These are phyloP conservation scores for Potamilus streckersoni DNA, from an alignment of 1,140 invertebrate species.

Conservation along the genomic window DNA sequence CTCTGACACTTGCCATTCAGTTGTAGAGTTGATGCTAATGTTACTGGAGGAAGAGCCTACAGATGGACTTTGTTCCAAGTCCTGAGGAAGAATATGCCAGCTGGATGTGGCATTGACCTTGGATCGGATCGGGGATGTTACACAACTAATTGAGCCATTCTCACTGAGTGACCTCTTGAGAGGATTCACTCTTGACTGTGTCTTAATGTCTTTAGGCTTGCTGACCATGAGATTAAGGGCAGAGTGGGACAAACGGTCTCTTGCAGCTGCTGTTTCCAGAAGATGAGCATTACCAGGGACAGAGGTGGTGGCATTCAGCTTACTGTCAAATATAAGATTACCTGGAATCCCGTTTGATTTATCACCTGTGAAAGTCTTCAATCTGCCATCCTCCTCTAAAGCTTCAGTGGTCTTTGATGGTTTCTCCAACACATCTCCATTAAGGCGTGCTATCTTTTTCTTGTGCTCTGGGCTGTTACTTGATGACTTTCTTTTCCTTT, in stretches of 20 bases:
- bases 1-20: constrained; percentile 63
- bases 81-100: constrained; percentile 60
- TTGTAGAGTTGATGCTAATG: constrained; percentile 63
- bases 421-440: neutral
- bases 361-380: constrained; percentile 13
- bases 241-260: constrained; percentile 26
- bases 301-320: constrained; percentile 51
- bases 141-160: constrained; percentile 21
- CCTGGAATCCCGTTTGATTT: constrained; percentile 2
- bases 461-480: neutral
- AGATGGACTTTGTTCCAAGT: constrained; percentile 54
- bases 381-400: neutral
- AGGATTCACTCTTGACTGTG: constrained; percentile 13
- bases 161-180: constrained; percentile 26
- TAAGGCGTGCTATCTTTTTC: neutral
- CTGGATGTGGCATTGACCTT: constrained; percentile 56
- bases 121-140: constrained; percentile 18
- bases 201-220: constrained; percentile 25
- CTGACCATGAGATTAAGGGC: constrained; percentile 6
- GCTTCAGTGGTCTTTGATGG: neutral
- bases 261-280: constrained; percentile 31
- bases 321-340: constrained; percentile 46
- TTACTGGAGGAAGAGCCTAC: constrained; percentile 57
- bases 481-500: neutral
- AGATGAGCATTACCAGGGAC: constrained; percentile 51